Conservation (phyloP, 2,888 invertebrate species). For the Anarsia innoxiella region DNA sequence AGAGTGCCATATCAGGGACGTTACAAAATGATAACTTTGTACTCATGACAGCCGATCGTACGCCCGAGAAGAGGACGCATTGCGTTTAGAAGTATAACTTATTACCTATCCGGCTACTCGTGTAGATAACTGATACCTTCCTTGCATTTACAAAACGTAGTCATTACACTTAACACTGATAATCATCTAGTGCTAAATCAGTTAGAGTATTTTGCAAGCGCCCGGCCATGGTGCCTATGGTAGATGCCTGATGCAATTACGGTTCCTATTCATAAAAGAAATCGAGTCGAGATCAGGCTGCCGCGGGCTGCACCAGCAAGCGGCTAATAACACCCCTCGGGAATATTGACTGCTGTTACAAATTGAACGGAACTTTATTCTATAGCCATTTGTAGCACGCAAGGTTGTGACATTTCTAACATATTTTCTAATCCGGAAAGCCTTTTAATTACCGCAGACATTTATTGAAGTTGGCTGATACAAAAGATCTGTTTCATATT, state of each 20-base stretch:
- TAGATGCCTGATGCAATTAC: slow-evolving; percentile 52
- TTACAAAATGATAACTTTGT: slow-evolving; percentile 64
- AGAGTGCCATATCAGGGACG: slow-evolving; percentile 65
- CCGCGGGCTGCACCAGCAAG: slow-evolving; percentile 49
- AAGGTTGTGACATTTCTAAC: slow-evolving; percentile 6
- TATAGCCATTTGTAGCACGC: slow-evolving; percentile 28
- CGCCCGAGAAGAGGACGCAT: slow-evolving; percentile 19
- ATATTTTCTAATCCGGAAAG: too few relatives aligned
- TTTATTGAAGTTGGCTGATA: too few relatives aligned
- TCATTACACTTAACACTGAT: slow-evolving; percentile 45
- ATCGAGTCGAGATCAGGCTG: slow-evolving; percentile 58
- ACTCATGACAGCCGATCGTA: slow-evolving; percentile 37
- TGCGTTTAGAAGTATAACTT: slow-evolving; percentile 27
- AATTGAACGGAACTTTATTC: slow-evolving; percentile 62
- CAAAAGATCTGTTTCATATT: too few relatives aligned
- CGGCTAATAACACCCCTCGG: slow-evolving; percentile 64
- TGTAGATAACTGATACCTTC: slow-evolving; percentile 44
- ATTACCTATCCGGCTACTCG: slow-evolving; percentile 22
- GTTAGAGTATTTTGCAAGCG: slow-evolving; percentile 47
- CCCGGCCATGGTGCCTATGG: slow-evolving; percentile 31
- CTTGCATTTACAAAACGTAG: slow-evolving; percentile 33
- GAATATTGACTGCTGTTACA: slow-evolving; percentile 62
- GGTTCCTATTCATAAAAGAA: slow-evolving; percentile 65
- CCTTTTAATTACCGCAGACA: too few relatives aligned
- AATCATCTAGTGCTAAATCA: slow-evolving; percentile 52